Evolutionary conservation across 2,888 invertebrate genomes (phyloP).

Genomic region (Metellina segmentata): DNA sequence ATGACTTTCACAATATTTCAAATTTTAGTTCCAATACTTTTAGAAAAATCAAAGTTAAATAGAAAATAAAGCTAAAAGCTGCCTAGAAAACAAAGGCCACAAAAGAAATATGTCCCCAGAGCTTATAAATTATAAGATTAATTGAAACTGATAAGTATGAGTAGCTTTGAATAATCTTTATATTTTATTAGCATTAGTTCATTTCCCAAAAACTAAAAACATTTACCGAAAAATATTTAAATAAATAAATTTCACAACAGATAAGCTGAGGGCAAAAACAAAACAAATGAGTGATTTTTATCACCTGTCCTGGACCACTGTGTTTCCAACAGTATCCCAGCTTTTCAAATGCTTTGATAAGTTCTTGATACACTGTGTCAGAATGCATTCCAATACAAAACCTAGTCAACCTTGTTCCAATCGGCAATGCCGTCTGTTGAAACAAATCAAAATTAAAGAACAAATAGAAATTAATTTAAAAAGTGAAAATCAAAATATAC

Average conservation of each 20-base stretch:
- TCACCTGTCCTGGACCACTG: conserved; percentile 85
- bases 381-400: conserved; percentile 90
- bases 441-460: background rate
- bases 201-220: background rate
- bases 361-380: conserved; percentile 85
- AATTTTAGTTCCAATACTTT: no score
- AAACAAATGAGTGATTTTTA: conserved; percentile 76
- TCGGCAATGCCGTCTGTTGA: conserved; percentile 87
- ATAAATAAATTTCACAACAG: background rate
- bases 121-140: no score
- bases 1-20: no score
- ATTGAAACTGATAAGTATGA: no score
- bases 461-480: background rate
- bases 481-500: background rate
- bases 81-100: background rate
- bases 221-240: background rate
- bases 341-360: conserved; percentile 85
- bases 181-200: background rate
- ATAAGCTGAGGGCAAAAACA: background rate
- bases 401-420: conserved; percentile 95
- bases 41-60: background rate
- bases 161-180: background rate
- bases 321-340: conserved; percentile 86
- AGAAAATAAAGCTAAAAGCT: background rate
- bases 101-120: background rate